Conservation (phyloP, 2,797 vertebrate species). For the Spondyliosoma cantharus region DNA sequence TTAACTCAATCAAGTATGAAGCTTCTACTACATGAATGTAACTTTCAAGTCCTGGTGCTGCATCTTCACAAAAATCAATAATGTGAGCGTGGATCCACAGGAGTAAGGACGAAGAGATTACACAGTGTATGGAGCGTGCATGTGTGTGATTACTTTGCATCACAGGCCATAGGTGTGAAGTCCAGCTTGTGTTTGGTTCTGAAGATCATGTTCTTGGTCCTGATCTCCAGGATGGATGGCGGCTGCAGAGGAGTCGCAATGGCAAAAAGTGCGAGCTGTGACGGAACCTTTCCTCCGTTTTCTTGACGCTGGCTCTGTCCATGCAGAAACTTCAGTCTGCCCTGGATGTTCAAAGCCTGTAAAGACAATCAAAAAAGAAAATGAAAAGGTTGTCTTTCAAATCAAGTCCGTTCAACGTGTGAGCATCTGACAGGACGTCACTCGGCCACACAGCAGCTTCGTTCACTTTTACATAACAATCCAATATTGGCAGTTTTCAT, state of each 20-base stretch:
- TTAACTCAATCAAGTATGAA: background rate
- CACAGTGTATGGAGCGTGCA: background rate
- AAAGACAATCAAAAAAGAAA: background rate
- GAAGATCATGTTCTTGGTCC: conserved; percentile 87
- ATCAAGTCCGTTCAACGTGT: background rate
- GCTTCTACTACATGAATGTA: background rate
- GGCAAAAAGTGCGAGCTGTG: conserved; percentile 86
- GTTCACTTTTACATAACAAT: background rate
- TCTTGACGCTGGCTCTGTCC: conserved; percentile 81
- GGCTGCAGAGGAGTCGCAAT: conserved; percentile 86
- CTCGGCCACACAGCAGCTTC: background rate
- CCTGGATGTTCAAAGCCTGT: conserved; percentile 86
- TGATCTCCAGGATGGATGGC: conserved; percentile 87
- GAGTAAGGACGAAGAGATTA: background rate
- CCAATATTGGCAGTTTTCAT: background rate
- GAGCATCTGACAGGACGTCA: background rate
- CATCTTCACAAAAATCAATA: background rate
- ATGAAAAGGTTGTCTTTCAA: background rate
- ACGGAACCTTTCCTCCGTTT: conserved; percentile 67
- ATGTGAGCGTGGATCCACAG: background rate
- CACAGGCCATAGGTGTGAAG: conserved; percentile 89
- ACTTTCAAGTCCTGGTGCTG: background rate
- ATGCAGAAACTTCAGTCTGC: conserved; percentile 85
- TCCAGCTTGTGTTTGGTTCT: conserved; percentile 91
- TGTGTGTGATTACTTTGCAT: conserved; percentile 81